phyloP scores from a whole-genome alignment of 2,888 invertebrate species.

The Liopterus haemorrhoidalis region DNA sequence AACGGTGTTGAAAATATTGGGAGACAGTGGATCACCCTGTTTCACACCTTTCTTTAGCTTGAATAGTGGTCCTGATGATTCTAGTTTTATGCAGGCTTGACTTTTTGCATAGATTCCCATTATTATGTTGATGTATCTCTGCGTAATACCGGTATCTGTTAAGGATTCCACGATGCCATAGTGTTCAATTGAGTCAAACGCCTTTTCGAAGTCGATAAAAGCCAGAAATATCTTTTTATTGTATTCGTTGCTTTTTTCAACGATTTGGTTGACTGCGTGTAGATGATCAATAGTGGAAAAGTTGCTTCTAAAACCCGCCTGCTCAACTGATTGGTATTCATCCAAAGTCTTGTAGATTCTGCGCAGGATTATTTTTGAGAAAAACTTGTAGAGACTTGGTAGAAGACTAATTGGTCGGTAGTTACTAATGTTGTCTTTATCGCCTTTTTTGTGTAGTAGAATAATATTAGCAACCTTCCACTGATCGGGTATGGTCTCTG shows the following conservation, averaged over 20 bases:
- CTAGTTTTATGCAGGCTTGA: no score
- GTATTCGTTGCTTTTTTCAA: constrained; percentile 12
- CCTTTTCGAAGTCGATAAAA: no score
- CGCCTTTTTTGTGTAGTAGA: constrained; percentile 22
- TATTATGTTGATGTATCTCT: no score
- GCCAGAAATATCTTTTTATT: constrained; percentile 7
- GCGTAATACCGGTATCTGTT: no score
- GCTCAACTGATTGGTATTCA: constrained; percentile 8
- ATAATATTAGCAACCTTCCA: constrained; percentile 12
- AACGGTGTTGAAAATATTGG: background rate
- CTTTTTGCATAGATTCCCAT: no score
- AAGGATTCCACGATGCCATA: no score
- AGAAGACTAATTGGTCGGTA: constrained; percentile 22
- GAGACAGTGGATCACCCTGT: background rate
- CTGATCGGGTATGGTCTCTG: no score
- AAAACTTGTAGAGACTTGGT: constrained; percentile 11
- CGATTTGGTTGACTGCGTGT: constrained; percentile 4
- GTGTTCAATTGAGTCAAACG: no score
- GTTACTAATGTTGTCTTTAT: constrained; percentile 16
- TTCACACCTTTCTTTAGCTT: background rate
- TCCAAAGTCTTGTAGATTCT: constrained; percentile 2
- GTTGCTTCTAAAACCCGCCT: constrained; percentile 9
- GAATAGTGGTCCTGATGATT: no score
- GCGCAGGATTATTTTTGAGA: constrained; percentile 9
- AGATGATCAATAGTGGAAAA: constrained; percentile 8